These are phyloP conservation scores for Hypanus sabinus DNA, from an alignment of 2,113 vertebrate genomes.

Conservation along the genomic window DNA sequence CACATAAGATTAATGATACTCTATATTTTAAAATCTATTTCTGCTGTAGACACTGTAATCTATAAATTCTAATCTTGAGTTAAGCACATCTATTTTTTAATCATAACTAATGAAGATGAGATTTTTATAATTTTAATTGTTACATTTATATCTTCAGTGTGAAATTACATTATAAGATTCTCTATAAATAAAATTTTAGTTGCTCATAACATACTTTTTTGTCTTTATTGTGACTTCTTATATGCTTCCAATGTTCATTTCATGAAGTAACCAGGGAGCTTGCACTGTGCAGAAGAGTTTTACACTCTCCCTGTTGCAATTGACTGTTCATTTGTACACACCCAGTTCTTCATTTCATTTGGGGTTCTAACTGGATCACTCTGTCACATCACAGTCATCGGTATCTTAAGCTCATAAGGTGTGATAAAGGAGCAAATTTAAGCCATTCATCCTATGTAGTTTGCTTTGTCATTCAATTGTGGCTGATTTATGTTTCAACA, in stretches of 20 bases:
- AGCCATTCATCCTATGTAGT: too few relatives aligned
- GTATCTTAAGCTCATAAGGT: background rate
- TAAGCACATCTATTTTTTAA: background rate
- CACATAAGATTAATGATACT: background rate
- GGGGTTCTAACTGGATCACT: background rate
- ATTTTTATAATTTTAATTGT: conserved; percentile 2
- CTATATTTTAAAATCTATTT: background rate
- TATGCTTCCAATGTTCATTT: background rate
- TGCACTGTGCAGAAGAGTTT: background rate
- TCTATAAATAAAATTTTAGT: conserved; percentile 22
- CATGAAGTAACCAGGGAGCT: background rate
- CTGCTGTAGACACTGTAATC: background rate
- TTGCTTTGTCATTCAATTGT: too few relatives aligned
- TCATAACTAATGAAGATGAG: background rate
- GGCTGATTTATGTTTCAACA: too few relatives aligned
- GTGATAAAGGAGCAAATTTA: too few relatives aligned
- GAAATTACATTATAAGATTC: conserved; percentile 17
- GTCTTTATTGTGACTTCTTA: background rate
- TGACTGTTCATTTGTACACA: background rate
- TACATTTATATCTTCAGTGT: background rate
- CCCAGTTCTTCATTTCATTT: background rate
- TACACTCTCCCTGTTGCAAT: background rate
- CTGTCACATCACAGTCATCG: background rate
- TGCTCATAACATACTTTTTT: background rate
- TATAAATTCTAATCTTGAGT: background rate